Base-by-base conservation (phyloP, 1,140 invertebrate genomes). In the Oncopeltus fasciatus region DNA sequence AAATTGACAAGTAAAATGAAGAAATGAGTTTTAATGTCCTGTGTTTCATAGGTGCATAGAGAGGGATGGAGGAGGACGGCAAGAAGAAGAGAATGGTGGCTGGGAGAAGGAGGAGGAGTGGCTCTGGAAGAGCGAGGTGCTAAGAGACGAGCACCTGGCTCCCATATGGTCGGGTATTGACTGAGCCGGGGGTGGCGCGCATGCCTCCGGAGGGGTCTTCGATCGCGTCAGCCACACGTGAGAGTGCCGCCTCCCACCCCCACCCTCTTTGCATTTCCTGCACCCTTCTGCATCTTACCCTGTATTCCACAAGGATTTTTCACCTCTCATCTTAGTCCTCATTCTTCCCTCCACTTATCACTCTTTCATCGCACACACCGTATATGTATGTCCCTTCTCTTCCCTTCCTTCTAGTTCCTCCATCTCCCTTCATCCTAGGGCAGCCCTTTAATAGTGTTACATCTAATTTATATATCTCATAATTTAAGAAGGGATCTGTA, bases 121-220 rank as follows among this genome's bases (percentile, higher is more conserved):
- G 16, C 3, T 12, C 44, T 24, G 18, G 24, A 26, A 12, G 49
- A 2, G 47, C 9, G 21, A 49, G 47, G 24, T 53, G 49, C 24
- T 14, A 24, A 53, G 49, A 24, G 21, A 18, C 20, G 2, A 24
- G 18, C 49, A 53, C 49, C 49, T 53, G 49, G 49, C 49, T 53
- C 49, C 24, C 49, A 53, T 53, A 53, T 53, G 49, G 20, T 24
- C 31, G 31, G 49, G 49, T 53, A 53, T 53, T 53, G 49, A 53
- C 49, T 53, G 20, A 53, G 49, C 44, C 1, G 2, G 14, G 18
- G 20, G 20, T 12, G 20, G 20, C 16, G 49, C 49, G 49, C 49
- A 38, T 38, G 31, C 31, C 31, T 14, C 2, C 24, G 21, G 49
- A 2, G 2, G 2, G 0, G 2, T 24, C 49, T 53, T 53, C 49